These are phyloP conservation scores for Mylabris sibirica DNA, from an alignment of 2,888 invertebrate species.

Conservation along the genomic window DNA sequence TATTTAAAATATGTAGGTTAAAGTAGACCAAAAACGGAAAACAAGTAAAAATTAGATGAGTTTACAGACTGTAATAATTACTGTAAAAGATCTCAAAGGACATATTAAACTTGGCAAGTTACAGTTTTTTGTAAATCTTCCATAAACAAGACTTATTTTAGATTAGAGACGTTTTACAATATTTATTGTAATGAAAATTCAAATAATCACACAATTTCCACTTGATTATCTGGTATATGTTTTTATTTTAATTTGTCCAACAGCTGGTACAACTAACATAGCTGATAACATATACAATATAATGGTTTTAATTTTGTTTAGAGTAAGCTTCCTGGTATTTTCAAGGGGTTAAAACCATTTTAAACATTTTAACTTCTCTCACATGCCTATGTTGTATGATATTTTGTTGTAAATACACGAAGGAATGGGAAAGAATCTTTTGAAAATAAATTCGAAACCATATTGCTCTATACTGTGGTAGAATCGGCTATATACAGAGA, in stretches of 20 bases:
- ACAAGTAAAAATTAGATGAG: not conserved
- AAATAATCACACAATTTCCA: constrained; percentile 5
- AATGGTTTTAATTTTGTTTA: not conserved
- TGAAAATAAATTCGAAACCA: not conserved
- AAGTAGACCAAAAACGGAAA: not conserved
- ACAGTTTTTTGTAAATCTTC: not conserved
- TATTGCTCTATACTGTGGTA: not conserved
- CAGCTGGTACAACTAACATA: constrained; percentile 3
- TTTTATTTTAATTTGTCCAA: not conserved
- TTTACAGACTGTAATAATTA: not conserved
- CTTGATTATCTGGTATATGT: not conserved
- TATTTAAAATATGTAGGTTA: not conserved
- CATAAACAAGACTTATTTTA: not conserved
- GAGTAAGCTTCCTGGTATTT: constrained; percentile 10
- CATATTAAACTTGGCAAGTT: constrained; percentile 10
- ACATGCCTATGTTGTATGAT: not conserved
- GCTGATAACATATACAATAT: constrained; percentile 11
- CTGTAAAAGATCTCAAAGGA: constrained; percentile 2
- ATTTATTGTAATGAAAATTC: not conserved
- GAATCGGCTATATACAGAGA: no score
- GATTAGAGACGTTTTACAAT: not conserved
- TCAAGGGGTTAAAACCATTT: not conserved
- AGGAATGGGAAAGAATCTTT: not conserved
- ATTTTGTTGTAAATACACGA: not conserved
- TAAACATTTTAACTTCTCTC: not conserved